A percentile compares a stretch with the other conserved stretches of the same genome.
phyloP scores from a whole-genome alignment of 2,888 invertebrate species.

The Eurois occulta region DNA sequence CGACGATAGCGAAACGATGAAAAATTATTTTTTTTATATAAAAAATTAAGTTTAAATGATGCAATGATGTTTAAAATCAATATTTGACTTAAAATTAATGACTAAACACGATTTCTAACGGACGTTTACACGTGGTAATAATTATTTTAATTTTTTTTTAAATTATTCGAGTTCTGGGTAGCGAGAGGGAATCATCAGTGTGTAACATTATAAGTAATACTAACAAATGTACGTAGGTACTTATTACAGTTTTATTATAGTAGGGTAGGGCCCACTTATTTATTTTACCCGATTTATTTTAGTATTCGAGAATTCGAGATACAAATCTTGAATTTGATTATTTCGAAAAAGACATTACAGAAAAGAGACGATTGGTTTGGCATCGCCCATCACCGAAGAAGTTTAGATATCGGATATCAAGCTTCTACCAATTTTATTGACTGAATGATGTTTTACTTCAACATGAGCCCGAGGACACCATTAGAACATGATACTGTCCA shows the following conservation, averaged over 20 bases:
- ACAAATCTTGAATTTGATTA: background rate
- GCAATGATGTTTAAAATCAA: background rate
- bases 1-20: background rate
- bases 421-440: background rate
- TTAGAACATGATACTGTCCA: background rate
- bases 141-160: too few species aligned
- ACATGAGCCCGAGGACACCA: background rate
- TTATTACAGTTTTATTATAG: background rate
- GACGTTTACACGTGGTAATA: background rate
- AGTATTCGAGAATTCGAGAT: too few species aligned
- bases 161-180: background rate
- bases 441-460: background rate
- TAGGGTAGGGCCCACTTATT: background rate
- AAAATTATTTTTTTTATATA: background rate
- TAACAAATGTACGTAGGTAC: background rate
- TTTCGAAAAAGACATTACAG: background rate
- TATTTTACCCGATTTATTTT: background rate
- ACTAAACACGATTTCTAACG: constrained; percentile 8
- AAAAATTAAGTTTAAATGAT: background rate
- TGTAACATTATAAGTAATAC: constrained; percentile 4
- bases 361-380: background rate
- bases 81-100: background rate
- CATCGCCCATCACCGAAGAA: background rate
- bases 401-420: too few species aligned
- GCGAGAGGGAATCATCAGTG: constrained; percentile 2